Conservation (phyloP, 2,888 invertebrate genomes). For the Callyntrura sp. region DNA sequence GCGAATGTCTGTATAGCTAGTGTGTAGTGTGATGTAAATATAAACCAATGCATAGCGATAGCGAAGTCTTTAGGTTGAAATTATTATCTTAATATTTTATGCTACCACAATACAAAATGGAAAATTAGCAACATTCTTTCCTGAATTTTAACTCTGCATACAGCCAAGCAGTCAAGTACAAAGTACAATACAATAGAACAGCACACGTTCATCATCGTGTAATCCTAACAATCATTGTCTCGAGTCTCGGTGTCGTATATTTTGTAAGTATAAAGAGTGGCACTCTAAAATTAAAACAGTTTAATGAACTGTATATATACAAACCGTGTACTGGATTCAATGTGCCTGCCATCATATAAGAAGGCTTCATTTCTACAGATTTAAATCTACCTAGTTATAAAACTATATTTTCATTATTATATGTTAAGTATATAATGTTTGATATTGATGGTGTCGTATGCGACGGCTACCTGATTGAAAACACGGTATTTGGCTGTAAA, state of each 20-base stretch:
- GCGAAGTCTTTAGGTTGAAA: background rate
- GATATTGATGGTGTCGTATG: background rate
- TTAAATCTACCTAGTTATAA: too few species aligned
- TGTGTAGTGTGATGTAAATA: too few species aligned
- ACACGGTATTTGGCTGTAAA: background rate
- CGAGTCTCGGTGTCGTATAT: too few species aligned
- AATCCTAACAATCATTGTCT: too few species aligned
- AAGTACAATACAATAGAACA: background rate
- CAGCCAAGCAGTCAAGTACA: conserved; percentile 10
- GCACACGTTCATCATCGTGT: background rate
- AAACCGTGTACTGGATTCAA: too few species aligned
- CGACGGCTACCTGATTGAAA: background rate
- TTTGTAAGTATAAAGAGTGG: too few species aligned
- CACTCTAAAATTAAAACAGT: too few species aligned
- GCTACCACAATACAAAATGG: conserved; percentile 19
- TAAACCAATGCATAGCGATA: too few species aligned
- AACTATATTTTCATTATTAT: background rate
- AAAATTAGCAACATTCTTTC: conserved; percentile 77
- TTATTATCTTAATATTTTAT: background rate
- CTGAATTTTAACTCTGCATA: conserved; percentile 49
- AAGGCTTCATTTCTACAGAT: too few species aligned
- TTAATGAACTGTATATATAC: too few species aligned
- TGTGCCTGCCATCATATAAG: background rate
- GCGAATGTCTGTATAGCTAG: too few species aligned
- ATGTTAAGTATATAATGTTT: background rate